phyloP scores from a whole-genome alignment of 2,797 vertebrate genomes.

The Rhinoraja longicauda region DNA sequence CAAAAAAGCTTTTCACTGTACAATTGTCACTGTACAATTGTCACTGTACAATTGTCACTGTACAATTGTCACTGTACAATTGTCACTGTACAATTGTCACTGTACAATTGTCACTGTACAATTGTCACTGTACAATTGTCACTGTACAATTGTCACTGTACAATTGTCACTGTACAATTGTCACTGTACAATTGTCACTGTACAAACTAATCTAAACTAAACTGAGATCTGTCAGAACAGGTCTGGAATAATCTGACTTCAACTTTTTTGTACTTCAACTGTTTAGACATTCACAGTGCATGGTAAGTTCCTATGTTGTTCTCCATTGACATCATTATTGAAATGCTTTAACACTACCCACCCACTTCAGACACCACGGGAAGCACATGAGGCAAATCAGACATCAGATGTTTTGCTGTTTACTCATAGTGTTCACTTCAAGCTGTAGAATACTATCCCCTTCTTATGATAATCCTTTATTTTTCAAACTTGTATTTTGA shows the following conservation, averaged over 20 bases:
- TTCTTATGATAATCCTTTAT: not conserved
- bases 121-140: too few species aligned
- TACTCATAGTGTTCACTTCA: not conserved
- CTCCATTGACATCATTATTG: not conserved
- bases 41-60: too few species aligned
- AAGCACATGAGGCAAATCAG: not conserved
- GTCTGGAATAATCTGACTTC: not conserved
- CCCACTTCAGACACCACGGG: not conserved
- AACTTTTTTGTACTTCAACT: not conserved
- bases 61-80: too few species aligned
- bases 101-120: too few species aligned
- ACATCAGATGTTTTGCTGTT: not conserved
- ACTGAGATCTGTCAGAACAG: not conserved
- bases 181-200: too few species aligned
- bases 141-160: too few species aligned
- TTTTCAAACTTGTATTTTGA: not conserved
- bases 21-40: too few species aligned
- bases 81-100: too few species aligned
- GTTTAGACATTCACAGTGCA: not conserved
- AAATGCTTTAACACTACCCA: not conserved
- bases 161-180: too few species aligned
- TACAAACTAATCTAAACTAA: not conserved
- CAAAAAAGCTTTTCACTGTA: too few species aligned
- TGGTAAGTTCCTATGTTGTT: not conserved
- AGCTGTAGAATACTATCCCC: not conserved